Base-by-base conservation (phyloP, 2,888 invertebrate genomes). In the Hybos culiciformis region DNA sequence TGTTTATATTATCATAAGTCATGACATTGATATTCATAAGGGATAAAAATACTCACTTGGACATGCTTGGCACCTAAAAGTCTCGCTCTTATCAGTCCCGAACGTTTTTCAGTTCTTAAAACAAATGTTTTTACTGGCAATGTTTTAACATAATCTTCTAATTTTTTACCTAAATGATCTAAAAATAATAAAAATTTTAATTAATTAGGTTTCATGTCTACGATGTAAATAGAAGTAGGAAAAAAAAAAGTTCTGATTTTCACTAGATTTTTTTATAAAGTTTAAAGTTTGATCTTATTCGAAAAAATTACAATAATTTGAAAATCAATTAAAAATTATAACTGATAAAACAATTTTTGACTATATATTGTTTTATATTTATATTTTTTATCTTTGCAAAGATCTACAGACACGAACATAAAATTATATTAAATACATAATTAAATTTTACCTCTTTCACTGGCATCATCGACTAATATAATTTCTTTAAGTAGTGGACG, bases 381-480 rank as follows among this genome's bases (percentile, higher is more conserved):
- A n/a, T n/a, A n/a, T n/a, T n/a, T n/a, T n/a, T n/a, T n/a, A n/a
- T n/a, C n/a, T n/a, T n/a, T n/a, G n/a, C 12, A 8, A 19, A 32
- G 17, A 12, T 23, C 23, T 5, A 39, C n/a, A 4, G 14, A 14
- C 4, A 2, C 6, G 14, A 8, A 6, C 37, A 21, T 21, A 21
- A 37, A 37, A 31, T 29, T 37, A 42, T 36, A 36, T 20, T 21
- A 33, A 2, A 41, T 15, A 11, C n/a, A 37, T 37, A 24, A 37
- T 23, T 19, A 43, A 17, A 17, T 54, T 51, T 59, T 59, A 87
- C 88, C 85, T 72, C 87, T 78, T 68, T 92, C 93, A 67, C 96
- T 96, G 50, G 90, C 91, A 70, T 98, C 97, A 64, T 98, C 98
- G 5, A 98, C 97, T 32, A 98, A 76, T 51, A 98, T 91, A 56